These are phyloP conservation scores for Eupelmus urozonus DNA, from an alignment of 2,888 invertebrate genomes.

Conservation along the genomic window DNA sequence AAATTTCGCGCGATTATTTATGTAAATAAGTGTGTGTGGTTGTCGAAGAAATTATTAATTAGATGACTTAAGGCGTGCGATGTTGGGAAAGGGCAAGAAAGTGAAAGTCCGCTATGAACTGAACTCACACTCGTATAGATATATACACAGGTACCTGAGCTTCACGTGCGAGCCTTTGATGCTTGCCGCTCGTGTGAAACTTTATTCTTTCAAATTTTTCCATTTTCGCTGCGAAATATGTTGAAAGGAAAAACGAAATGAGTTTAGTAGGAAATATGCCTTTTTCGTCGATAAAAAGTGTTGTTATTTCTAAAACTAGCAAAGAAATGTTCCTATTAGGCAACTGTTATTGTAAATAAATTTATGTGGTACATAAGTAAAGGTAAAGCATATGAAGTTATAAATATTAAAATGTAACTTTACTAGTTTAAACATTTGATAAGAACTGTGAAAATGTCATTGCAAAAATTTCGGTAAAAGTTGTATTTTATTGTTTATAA, in stretches of 20 bases:
- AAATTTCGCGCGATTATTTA: constrained; percentile 37
- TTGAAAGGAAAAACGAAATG: constrained; percentile 12
- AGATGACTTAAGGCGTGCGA: constrained; percentile 52
- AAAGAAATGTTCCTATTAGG: constrained; percentile 33
- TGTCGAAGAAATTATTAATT: constrained; percentile 36
- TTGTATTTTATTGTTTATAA: constrained; percentile 25
- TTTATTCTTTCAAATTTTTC: neutral
- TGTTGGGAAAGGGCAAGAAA: constrained; percentile 47
- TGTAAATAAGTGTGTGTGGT: neutral
- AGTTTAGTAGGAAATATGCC: neutral
- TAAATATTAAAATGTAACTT: constrained; percentile 24
- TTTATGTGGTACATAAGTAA: neutral
- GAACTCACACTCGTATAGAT: too few species aligned
- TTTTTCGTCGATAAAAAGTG: constrained; percentile 10
- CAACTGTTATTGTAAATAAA: constrained; percentile 46
- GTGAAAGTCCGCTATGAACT: constrained; percentile 44
- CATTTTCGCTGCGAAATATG: neutral
- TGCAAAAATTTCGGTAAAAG: neutral
- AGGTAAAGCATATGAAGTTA: neutral
- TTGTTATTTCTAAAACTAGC: constrained; percentile 21
- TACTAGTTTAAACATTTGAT: too few species aligned
- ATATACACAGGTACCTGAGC: constrained; percentile 14
- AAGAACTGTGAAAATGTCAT: too few species aligned
- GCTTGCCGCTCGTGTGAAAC: constrained; percentile 22
- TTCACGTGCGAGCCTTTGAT: constrained; percentile 39